These are phyloP conservation scores for Eurytoma californica DNA, from an alignment of 2,888 invertebrate genomes.

Conservation along the genomic window DNA sequence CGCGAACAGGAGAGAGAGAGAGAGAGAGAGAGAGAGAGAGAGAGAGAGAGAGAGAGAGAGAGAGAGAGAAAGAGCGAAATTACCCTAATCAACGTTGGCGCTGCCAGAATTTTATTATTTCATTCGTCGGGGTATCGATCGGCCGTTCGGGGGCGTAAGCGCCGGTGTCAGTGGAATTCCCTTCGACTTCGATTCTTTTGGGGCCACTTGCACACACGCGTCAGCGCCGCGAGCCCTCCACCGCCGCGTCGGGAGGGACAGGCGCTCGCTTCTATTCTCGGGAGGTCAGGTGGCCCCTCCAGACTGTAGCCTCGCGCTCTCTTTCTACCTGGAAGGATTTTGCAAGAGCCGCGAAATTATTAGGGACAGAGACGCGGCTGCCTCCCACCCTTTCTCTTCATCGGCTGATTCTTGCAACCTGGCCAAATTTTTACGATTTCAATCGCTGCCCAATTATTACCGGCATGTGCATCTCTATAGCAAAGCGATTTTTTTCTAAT, in stretches of 20 bases:
- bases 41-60: no score
- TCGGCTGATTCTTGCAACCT: neutral
- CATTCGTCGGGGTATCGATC: constrained; percentile 27
- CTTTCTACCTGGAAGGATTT: neutral
- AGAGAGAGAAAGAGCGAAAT: neutral
- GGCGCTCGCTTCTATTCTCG: constrained; percentile 63
- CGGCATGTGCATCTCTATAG: no score
- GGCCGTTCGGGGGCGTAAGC: neutral
- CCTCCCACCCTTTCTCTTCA: neutral
- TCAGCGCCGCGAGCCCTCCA: neutral
- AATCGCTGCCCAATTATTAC: neutral
- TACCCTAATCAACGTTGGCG: constrained; percentile 15
- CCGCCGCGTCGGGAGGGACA: neutral
- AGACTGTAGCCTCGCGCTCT: neutral
- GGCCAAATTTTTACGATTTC: neutral
- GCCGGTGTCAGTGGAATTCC: neutral
- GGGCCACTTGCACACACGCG: neutral
- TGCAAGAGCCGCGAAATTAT: neutral
- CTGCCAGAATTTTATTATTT: constrained; percentile 19
- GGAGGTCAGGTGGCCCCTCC: constrained; percentile 62
- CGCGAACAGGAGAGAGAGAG: no score
- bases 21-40: no score
- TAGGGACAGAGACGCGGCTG: neutral
- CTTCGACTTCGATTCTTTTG: constrained; percentile 16
- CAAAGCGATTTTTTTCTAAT: no score